Conservation (phyloP, 2,797 vertebrate species). For the Enteromius afrohamiltoni region DNA sequence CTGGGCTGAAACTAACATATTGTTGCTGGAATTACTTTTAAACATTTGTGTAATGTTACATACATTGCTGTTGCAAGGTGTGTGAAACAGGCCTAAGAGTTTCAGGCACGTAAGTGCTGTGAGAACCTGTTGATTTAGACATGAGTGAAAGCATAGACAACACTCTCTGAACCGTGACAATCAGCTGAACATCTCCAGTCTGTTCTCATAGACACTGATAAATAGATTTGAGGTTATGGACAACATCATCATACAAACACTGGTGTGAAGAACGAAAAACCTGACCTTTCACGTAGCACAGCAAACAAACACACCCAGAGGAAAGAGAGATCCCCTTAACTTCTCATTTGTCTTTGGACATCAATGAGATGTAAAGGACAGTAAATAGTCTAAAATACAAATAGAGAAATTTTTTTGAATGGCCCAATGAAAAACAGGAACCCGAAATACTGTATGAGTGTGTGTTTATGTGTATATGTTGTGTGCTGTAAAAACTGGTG, state of each 20-base stretch:
- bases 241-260: slow-evolving; percentile 28
- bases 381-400: background rate
- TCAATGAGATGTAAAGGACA: background rate
- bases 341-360: slow-evolving; percentile 14
- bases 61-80: background rate
- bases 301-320: slow-evolving; percentile 20
- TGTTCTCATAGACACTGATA: slow-evolving; percentile 34
- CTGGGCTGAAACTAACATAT: background rate
- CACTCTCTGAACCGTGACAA: slow-evolving; percentile 29
- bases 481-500: background rate
- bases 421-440: background rate
- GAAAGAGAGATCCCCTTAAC: slow-evolving; percentile 17
- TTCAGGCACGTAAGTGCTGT: slow-evolving; percentile 19
- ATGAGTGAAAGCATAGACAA: slow-evolving; percentile 27
- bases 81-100: slow-evolving; percentile 4
- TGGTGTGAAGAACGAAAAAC: slow-evolving; percentile 35
- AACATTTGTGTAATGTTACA: background rate
- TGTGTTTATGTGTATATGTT: background rate
- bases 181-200: slow-evolving; percentile 23
- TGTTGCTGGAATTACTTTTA: background rate
- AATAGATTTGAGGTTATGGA: slow-evolving; percentile 46
- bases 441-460: background rate
- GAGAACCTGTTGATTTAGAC: slow-evolving; percentile 34
- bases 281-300: slow-evolving; percentile 3
- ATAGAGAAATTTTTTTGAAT: background rate